Conservation (phyloP, 2,113 vertebrate genomes). For the Myiozetetes cayanensis region DNA sequence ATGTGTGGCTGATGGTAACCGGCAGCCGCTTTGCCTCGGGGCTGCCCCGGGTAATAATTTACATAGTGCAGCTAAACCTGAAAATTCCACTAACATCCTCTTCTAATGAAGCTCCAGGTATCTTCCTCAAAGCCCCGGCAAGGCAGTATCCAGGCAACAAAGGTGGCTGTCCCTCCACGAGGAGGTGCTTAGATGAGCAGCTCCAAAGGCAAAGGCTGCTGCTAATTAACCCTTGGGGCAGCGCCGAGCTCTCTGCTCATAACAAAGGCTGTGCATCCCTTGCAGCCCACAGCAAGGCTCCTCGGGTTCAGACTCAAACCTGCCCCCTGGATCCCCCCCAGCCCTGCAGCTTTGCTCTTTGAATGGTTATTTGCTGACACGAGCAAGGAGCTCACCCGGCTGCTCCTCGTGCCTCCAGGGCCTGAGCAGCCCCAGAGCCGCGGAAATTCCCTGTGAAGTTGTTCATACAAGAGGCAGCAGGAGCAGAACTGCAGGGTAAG, state of each 20-base stretch:
- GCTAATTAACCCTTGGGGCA: constrained; percentile 46
- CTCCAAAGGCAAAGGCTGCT: constrained; percentile 27
- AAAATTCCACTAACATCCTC: background rate
- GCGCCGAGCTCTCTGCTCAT: background rate
- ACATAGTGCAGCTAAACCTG: constrained; percentile 7
- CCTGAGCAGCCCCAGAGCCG: background rate
- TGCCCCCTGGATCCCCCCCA: background rate
- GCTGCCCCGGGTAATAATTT: constrained; percentile 41
- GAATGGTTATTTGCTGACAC: background rate
- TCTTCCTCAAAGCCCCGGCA: background rate
- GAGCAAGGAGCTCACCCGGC: background rate
- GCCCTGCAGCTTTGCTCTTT: background rate
- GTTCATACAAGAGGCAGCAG: rapidly evolving
- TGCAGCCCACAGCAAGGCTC: background rate
- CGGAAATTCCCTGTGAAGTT: background rate
- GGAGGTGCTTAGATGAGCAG: background rate
- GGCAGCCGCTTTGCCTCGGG: constrained; percentile 36
- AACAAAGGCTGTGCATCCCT: background rate
- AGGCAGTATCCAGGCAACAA: constrained; percentile 52
- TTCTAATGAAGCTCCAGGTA: constrained; percentile 51
- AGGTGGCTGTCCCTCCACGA: background rate
- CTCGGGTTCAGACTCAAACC: background rate
- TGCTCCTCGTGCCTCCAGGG: background rate
- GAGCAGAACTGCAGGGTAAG: background rate
- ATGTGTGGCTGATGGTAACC: background rate